Percentiles rank a stretch among this genome's conserved stretches.
Evolutionary conservation across 1,140 invertebrate genomes (phyloP).

Genomic region (Pseudomyrmex flavicornis): DNA sequence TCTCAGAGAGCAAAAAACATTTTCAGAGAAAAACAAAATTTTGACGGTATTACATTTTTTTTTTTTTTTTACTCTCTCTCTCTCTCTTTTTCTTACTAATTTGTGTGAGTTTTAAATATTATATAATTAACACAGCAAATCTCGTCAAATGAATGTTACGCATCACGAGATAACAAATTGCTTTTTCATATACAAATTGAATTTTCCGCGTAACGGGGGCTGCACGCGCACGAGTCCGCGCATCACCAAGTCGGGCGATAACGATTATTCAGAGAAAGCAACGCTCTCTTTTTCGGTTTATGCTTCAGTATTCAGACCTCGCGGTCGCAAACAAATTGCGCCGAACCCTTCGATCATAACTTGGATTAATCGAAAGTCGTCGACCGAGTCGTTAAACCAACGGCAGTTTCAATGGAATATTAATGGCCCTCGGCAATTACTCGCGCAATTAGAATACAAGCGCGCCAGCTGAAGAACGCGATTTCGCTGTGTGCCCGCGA

Average conservation of each 20-base stretch:
- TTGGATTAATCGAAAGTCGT: conserved; percentile 39
- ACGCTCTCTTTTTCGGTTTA: conserved; percentile 8
- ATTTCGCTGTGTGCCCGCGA: neutral
- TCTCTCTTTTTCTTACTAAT: too few species aligned
- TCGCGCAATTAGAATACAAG: conserved; percentile 44
- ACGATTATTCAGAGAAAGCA: neutral
- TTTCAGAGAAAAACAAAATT: too few species aligned
- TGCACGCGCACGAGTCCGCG: neutral
- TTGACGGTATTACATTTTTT: too few species aligned
- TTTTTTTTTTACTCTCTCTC: too few species aligned
- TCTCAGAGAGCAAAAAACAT: too few species aligned
- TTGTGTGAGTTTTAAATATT: too few species aligned
- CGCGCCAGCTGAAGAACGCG: conserved; percentile 12
- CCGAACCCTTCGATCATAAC: conserved; percentile 1
- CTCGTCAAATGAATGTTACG: neutral
- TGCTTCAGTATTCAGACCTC: neutral
- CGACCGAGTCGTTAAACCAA: neutral
- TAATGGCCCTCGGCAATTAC: conserved; percentile 31
- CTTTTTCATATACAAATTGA: conserved; percentile 1
- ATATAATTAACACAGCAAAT: too few species aligned
- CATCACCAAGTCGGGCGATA: neutral
- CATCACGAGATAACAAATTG: neutral
- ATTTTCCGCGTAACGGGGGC: neutral
- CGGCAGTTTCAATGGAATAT: conserved; percentile 14
- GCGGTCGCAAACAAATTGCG: conserved; percentile 13